Percentiles rank a stretch among this genome's conserved stretches.
Evolutionary conservation across 2,113 vertebrate genomes (phyloP).

Genomic region (Cyanocitta stelleri): DNA sequence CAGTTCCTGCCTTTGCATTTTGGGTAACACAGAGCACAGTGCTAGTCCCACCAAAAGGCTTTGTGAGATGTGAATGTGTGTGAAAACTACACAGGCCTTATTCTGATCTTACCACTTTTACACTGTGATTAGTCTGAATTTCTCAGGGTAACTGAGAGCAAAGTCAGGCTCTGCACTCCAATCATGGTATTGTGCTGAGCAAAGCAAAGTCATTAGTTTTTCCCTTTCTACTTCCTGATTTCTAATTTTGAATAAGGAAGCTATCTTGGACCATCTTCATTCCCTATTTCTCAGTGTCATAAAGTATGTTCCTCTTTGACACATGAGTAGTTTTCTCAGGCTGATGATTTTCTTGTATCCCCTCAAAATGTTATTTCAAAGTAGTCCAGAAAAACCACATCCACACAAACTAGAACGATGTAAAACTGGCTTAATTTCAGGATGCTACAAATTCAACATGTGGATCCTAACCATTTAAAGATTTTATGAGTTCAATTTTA

Average conservation of each 20-base stretch:
- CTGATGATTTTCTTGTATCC: conserved; percentile 18
- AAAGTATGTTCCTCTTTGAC: conserved; percentile 9
- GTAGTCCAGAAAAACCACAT: background rate
- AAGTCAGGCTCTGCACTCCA: background rate
- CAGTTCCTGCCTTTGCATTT: background rate
- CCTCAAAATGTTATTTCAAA: background rate
- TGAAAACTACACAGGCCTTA: background rate
- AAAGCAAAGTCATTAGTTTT: conserved; percentile 27
- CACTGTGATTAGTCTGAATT: background rate
- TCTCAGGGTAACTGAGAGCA: background rate
- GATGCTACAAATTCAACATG: background rate
- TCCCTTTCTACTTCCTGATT: conserved; percentile 46
- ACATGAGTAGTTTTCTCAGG: background rate
- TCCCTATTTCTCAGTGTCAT: background rate
- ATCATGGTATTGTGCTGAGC: background rate
- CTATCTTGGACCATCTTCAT: background rate
- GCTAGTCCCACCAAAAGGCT: background rate
- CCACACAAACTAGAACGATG: background rate
- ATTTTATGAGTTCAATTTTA: background rate
- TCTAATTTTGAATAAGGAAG: conserved; percentile 54
- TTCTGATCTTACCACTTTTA: background rate
- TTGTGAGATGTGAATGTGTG: background rate
- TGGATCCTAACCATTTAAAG: background rate
- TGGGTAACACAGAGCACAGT: background rate
- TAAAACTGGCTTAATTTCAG: background rate